Evolutionary conservation across 2,113 vertebrate genomes (phyloP).

Genomic region (Calypte anna): DNA sequence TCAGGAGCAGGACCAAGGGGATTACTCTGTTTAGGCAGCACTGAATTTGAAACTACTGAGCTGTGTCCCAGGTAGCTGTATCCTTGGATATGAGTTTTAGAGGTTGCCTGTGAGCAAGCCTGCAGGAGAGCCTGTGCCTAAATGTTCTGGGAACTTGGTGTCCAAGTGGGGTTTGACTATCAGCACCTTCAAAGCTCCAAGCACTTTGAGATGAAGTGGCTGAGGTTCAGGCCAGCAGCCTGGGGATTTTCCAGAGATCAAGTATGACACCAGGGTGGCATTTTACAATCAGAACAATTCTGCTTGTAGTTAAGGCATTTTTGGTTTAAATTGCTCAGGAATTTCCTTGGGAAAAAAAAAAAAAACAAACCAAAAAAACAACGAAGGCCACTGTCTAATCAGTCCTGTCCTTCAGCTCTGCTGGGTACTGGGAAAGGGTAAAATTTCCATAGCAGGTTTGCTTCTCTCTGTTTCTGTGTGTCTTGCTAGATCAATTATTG

Average conservation of each 20-base stretch:
- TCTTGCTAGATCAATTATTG: conserved; percentile 27
- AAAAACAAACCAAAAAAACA: not conserved
- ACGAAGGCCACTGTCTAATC: not conserved
- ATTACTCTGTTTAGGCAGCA: not conserved
- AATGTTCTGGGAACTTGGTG: not conserved
- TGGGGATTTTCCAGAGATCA: not conserved
- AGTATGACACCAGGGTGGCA: not conserved
- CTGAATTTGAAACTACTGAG: not conserved
- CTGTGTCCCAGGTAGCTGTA: not conserved
- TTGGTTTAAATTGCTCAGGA: not conserved
- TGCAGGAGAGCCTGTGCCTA: not conserved
- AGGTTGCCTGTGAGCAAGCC: not conserved
- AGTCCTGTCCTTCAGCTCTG: not conserved
- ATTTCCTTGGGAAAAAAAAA: not conserved
- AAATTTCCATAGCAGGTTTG: not conserved
- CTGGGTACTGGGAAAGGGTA: not conserved
- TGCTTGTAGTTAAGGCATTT: not conserved
- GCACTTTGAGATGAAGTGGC: not conserved
- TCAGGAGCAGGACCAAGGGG: not conserved
- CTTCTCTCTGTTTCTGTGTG: not conserved
- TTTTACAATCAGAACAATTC: not conserved
- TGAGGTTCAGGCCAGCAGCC: not conserved
- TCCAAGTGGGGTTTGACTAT: not conserved
- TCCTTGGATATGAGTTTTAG: fast-evolving
- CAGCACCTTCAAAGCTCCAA: not conserved